phyloP scores from a whole-genome alignment of 2,113 vertebrate species.

The Cochlearius cochlearius region DNA sequence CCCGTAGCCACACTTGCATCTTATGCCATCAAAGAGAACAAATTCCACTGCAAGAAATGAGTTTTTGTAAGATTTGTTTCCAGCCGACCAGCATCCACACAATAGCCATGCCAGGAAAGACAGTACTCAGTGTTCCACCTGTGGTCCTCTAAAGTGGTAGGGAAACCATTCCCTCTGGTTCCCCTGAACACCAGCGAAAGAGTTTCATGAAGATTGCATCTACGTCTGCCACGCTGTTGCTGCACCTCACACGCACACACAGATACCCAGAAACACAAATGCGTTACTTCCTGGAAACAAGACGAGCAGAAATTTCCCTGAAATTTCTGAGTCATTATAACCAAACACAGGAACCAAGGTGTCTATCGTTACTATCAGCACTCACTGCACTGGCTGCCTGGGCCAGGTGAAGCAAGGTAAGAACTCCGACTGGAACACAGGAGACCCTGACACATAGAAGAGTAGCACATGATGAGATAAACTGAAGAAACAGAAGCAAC shows the following conservation, averaged over 20 bases:
- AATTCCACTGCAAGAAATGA: background rate
- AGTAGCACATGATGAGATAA: background rate
- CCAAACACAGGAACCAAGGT: background rate
- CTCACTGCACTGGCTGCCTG: background rate
- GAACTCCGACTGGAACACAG: background rate
- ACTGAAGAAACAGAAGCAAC: background rate
- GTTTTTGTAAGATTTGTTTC: background rate
- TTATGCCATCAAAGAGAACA: background rate
- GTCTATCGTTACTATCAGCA: background rate
- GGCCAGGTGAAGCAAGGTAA: background rate
- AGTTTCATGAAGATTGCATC: background rate
- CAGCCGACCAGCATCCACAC: background rate
- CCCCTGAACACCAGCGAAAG: background rate
- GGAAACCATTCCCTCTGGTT: background rate
- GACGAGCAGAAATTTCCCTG: background rate
- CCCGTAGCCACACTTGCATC: background rate
- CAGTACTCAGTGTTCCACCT: background rate
- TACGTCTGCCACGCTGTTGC: background rate
- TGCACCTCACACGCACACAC: background rate
- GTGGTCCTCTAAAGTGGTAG: background rate
- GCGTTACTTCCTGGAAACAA: background rate
- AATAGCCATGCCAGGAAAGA: background rate
- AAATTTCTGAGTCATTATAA: background rate
- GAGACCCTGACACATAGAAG: rapidly evolving
- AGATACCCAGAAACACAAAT: background rate